Evolutionary conservation across 2,888 invertebrate genomes (phyloP).

Genomic region (Colletes collaris): DNA sequence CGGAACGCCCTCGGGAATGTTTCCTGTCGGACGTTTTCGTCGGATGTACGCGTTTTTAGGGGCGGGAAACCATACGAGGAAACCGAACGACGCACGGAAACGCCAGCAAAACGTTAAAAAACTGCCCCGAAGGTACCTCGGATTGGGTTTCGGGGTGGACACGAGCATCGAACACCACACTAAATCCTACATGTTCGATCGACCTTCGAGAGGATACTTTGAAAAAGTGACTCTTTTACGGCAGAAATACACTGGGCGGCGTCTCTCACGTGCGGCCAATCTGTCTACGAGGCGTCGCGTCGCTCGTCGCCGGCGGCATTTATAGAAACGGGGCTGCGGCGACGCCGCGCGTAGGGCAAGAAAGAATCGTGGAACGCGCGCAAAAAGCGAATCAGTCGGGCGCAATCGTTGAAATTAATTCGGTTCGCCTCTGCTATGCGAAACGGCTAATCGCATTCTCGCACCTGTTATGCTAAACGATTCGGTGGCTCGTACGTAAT

Average conservation of each 20-base stretch:
- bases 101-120: too few species aligned
- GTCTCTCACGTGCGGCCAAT: conserved; percentile 65
- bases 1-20: conserved; percentile 29
- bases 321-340: conserved; percentile 38
- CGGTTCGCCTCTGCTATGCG: not conserved
- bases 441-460: conserved; percentile 21
- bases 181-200: too few species aligned
- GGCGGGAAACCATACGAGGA: conserved; percentile 48
- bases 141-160: too few species aligned
- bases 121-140: too few species aligned
- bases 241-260: not conserved
- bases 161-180: too few species aligned
- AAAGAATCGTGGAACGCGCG: conserved; percentile 16
- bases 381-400: conserved; percentile 41
- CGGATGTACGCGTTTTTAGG: conserved; percentile 30
- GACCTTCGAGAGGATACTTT: too few species aligned
- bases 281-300: conserved; percentile 52
- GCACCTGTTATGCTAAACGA: conserved; percentile 26
- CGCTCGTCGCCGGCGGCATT: conserved; percentile 31
- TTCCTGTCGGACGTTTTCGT: conserved; percentile 67
- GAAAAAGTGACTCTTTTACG: too few species aligned
- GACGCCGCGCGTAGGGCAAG: not conserved
- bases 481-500: conserved; percentile 13
- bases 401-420: conserved; percentile 4
- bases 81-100: conserved; percentile 11